Base-by-base conservation (phyloP, 2,888 invertebrate species). In the Homarus gammarus region DNA sequence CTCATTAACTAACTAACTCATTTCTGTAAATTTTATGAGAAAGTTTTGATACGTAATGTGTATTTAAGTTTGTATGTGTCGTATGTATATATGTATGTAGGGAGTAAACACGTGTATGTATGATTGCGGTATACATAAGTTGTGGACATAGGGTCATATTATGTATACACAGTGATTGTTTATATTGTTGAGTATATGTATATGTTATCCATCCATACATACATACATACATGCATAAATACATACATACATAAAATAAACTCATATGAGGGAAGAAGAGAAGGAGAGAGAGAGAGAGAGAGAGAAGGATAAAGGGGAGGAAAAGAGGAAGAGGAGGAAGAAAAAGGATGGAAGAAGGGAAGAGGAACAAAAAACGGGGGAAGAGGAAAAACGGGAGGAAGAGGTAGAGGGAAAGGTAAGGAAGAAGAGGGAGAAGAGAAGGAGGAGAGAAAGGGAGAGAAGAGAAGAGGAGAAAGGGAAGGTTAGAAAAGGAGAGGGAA, bases 51-150 rank as follows among this genome's bases (percentile, higher is more conserved):
- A 36, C 36, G 15, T 73, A 72, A 51, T 70, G 15, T 83, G 31
- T 70, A 49, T 83, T 31, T 83, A 31, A 70, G 31, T 70, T 10
- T 70, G 44, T 70, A 44, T 70, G 44, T 70, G 44, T 70, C n/a
- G 27, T 70, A 70, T 70, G 44, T 70, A 44, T 83, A 70, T 83
- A 49, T 83, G 44, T 83, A 70, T 82, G n/a, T 75, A n/a, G n/a
- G n/a, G n/a, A n/a, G n/a, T 75, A 40, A 36, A 40, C 36, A 40
- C 36, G 36, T 75, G n/a, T 75, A 22, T 75, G n/a, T 75, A 40
- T 75, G n/a, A n/a, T n/a, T n/a, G n/a, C n/a, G n/a, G n/a, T n/a
- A n/a, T n/a, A n/a, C n/a, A n/a, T n/a, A n/a, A n/a, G n/a, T n/a
- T n/a, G n/a, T n/a, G n/a, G n/a, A n/a, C n/a, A n/a, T n/a, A n/a